These are phyloP conservation scores for Aspidapion aeneum DNA, from an alignment of 2,888 invertebrate genomes.

Conservation along the genomic window DNA sequence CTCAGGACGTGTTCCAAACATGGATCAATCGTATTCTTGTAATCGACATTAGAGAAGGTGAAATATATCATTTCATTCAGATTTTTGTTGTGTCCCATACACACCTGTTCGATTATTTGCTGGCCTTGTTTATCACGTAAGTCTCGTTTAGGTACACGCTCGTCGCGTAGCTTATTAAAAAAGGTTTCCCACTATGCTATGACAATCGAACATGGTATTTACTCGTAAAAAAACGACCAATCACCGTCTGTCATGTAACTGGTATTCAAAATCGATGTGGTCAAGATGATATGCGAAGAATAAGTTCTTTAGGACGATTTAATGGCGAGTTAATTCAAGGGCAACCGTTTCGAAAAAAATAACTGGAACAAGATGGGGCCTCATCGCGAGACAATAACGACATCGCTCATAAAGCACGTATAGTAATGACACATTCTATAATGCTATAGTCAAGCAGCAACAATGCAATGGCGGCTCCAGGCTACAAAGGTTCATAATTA, in stretches of 20 bases:
- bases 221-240: constrained; percentile 20
- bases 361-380: constrained; percentile 23
- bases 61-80: no score
- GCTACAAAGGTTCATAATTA: constrained; percentile 21
- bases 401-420: constrained; percentile 18
- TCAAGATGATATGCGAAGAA: constrained; percentile 26
- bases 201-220: constrained; percentile 26
- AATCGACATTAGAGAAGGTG: no score
- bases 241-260: constrained; percentile 25
- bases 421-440: constrained; percentile 21
- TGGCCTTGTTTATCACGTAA: no score
- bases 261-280: constrained; percentile 26
- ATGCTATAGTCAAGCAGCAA: constrained; percentile 21
- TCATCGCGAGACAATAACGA: constrained; percentile 21
- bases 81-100: no score
- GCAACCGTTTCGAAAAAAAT: constrained; percentile 22
- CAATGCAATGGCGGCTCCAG: constrained; percentile 18
- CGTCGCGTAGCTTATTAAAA: constrained; percentile 19
- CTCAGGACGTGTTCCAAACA: no score
- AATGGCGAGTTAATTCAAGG: constrained; percentile 26
- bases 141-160: neutral
- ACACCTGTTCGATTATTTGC: no score
- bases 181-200: constrained; percentile 24
- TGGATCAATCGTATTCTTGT: no score
- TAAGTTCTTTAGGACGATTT: constrained; percentile 23